Evolutionary conservation across 2,888 invertebrate species (phyloP).

Genomic region (Hydraecia micacea): DNA sequence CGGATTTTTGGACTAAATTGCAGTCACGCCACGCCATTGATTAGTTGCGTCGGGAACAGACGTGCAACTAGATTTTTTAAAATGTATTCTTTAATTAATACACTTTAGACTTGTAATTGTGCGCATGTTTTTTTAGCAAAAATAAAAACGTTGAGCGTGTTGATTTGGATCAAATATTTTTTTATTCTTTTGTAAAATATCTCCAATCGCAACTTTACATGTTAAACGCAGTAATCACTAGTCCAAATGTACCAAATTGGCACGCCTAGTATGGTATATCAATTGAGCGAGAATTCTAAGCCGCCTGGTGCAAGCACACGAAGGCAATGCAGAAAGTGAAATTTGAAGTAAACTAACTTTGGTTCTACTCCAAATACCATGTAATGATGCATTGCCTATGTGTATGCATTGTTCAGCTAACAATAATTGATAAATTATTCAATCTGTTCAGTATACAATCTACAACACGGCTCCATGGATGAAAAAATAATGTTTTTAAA

Average conservation of each 20-base stretch:
- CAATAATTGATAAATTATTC: background rate
- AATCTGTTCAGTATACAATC: conserved; percentile 18
- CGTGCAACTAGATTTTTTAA: background rate
- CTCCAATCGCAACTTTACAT: background rate
- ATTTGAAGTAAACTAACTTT: background rate
- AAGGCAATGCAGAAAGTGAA: background rate
- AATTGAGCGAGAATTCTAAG: background rate
- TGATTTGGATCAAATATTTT: background rate
- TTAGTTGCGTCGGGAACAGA: background rate
- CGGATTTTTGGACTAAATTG: background rate
- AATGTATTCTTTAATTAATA: background rate
- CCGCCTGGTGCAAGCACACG: background rate
- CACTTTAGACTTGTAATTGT: background rate
- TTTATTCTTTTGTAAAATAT: background rate
- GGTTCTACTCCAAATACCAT: background rate
- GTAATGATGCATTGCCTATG: background rate
- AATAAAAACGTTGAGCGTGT: background rate
- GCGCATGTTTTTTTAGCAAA: background rate
- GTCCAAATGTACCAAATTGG: background rate
- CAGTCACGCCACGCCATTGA: background rate
- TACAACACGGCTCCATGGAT: background rate
- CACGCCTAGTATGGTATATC: background rate
- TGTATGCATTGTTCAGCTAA: background rate
- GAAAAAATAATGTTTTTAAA: background rate
- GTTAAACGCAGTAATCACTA: background rate